A percentile compares a stretch with the other conserved stretches of the same genome.
phyloP scores from a whole-genome alignment of 2,113 vertebrate genomes.

The Pagrus major region DNA sequence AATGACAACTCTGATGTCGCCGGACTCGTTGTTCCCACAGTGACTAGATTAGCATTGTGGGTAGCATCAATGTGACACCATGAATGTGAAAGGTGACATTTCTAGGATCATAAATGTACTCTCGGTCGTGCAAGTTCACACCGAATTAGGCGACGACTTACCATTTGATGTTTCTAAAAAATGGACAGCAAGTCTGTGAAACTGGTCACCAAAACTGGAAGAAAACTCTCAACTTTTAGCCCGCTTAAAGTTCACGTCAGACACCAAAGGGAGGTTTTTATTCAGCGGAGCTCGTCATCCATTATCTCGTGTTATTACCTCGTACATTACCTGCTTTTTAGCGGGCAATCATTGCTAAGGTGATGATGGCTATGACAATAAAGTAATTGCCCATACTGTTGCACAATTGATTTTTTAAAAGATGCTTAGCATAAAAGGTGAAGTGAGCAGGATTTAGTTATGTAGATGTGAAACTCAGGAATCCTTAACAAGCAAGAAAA shows the following conservation, averaged over 20 bases:
- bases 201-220: not conserved
- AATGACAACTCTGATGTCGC: slow-evolving; percentile 38
- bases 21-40: slow-evolving; percentile 67
- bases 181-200: not conserved
- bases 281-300: not conserved
- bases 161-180: not conserved
- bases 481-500: not conserved
- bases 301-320: slow-evolving; percentile 7
- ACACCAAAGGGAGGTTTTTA: not conserved
- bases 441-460: slow-evolving; percentile 12
- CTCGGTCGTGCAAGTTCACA: slow-evolving; percentile 19
- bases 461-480: slow-evolving; percentile 11
- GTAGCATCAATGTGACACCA: slow-evolving; percentile 28
- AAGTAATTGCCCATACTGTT: slow-evolving; percentile 35
- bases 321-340: slow-evolving; percentile 25
- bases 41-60: slow-evolving; percentile 78
- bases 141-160: slow-evolving; percentile 3
- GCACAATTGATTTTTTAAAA: slow-evolving; percentile 58
- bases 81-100: slow-evolving; percentile 46
- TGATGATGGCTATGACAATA: slow-evolving; percentile 21
- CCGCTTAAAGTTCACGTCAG: not conserved
- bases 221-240: not conserved
- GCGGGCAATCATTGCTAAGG: not conserved
- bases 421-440: slow-evolving; percentile 29
- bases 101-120: slow-evolving; percentile 37